A percentile compares a stretch with the other conserved stretches of the same genome.
These are phyloP conservation scores for Mareca penelope DNA, from an alignment of 2,797 vertebrate species.

Conservation along the genomic window DNA sequence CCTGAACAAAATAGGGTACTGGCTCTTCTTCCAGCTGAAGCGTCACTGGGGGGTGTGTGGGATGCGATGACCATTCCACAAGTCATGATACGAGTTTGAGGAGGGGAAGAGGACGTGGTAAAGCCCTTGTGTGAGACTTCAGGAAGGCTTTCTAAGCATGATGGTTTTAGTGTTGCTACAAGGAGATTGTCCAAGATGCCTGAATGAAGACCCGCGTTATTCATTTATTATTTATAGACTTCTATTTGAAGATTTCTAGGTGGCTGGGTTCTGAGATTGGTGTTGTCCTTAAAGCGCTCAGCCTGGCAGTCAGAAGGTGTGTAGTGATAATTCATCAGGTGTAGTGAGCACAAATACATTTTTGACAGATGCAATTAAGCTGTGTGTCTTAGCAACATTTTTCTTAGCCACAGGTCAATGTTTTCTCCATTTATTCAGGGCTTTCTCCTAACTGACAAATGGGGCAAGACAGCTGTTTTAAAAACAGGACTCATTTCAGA, in stretches of 20 bases:
- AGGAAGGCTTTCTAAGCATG: neutral
- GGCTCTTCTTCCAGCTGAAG: neutral
- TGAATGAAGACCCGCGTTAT: neutral
- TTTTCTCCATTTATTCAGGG: slow-evolving; percentile 31
- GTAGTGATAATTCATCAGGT: slow-evolving; percentile 53
- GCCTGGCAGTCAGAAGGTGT: neutral
- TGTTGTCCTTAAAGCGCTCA: slow-evolving; percentile 1
- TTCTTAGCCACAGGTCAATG: slow-evolving; percentile 54
- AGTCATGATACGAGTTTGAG: neutral
- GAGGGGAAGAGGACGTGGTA: neutral
- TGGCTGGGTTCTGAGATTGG: slow-evolving; percentile 25
- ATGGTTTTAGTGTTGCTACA: neutral
- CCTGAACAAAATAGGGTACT: neutral
- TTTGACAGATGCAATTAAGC: slow-evolving; percentile 64
- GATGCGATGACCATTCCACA: neutral
- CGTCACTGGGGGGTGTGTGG: neutral
- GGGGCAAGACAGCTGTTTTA: slow-evolving; percentile 19
- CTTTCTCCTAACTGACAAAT: slow-evolving; percentile 46
- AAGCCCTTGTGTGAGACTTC: neutral
- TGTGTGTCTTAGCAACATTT: slow-evolving; percentile 35
- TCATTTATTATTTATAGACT: neutral
- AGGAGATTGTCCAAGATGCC: neutral
- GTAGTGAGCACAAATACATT: slow-evolving; percentile 7
- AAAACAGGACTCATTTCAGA: slow-evolving; percentile 2
- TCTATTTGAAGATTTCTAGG: neutral